These are phyloP conservation scores for Tetragonula clypearis DNA, from an alignment of 1,140 invertebrate species.

Conservation along the genomic window DNA sequence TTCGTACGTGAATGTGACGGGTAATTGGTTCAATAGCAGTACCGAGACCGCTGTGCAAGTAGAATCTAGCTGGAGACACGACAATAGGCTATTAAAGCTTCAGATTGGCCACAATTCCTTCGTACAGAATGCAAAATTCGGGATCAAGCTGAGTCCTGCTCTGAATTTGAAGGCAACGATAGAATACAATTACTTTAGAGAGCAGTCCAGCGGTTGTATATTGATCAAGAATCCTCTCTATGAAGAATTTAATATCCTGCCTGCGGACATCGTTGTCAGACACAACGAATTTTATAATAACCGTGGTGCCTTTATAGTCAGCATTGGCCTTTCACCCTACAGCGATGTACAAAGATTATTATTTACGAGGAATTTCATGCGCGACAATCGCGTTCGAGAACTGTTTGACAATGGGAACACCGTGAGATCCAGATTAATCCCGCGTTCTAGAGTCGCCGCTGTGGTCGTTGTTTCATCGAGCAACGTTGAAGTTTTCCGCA, in stretches of 20 bases:
- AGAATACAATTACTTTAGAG: constrained; percentile 93
- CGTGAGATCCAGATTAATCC: constrained; percentile 87
- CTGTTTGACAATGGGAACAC: constrained; percentile 88
- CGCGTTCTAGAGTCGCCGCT: constrained; percentile 93
- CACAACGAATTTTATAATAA: constrained; percentile 96
- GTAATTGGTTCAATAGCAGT: constrained; percentile 91
- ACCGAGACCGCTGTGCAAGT: constrained; percentile 89
- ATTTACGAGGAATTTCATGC: constrained; percentile 94
- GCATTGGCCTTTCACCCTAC: constrained; percentile 93
- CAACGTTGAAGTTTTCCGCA: constrained; percentile 94
- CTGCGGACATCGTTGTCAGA: constrained; percentile 88
- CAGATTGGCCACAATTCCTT: constrained; percentile 94
- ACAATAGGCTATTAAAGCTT: constrained; percentile 84
- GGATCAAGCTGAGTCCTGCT: constrained; percentile 91
- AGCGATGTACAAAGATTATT: constrained; percentile 90
- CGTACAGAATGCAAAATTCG: constrained; percentile 88
- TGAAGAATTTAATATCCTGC: constrained; percentile 87
- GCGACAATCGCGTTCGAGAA: constrained; percentile 93
- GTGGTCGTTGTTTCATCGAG: constrained; percentile 94
- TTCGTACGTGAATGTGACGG: constrained; percentile 92
- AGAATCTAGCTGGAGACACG: constrained; percentile 89
- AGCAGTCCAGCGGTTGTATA: constrained; percentile 91
- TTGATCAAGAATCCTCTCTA: constrained; percentile 92
- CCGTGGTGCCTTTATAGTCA: constrained; percentile 92
- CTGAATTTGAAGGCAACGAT: constrained; percentile 91